Evolutionary conservation across 2,888 invertebrate genomes (phyloP), one percentile per base, ranked within the genome.

Genomic region (Leptothorax acervorum): DNA sequence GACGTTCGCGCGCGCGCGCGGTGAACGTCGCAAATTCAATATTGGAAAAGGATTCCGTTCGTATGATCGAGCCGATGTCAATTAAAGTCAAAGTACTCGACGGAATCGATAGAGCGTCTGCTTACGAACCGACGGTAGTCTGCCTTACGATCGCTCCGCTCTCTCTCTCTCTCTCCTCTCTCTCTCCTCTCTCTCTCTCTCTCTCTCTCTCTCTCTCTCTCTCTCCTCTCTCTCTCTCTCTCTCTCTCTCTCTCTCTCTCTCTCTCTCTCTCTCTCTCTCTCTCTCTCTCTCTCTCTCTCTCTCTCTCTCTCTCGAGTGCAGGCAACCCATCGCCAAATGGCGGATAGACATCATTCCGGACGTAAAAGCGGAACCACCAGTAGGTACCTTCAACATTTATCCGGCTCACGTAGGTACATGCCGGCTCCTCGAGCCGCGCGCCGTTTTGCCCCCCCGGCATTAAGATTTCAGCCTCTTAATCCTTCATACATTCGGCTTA

Each of bases 11-110:
- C 48, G 48, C 42, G 42, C 74, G 51, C 51, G n/a, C 48, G 45
- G 53, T n/a, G 60, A 71, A 81, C 51, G 39, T 73, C 73, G 60
- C 79, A 81, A 70, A 81, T 81, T 81, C 79, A 81, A 81, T 81
- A 81, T 81, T 81, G 79, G 60, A 81, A 81, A 81, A 81, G 73
- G 79, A 81, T 81, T 81, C 60, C 73, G 79, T 51, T 60, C 60
- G 71, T 71, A 71, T 62, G 79, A 81, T 81, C 60, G 73, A 73
- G 73, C 60, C 73, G 51, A 73, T 39, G 51, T 81, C 79, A 81
- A 81, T 81, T 81, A 81, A 81, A 81, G 79, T 81, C 70, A 45
- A 66, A 78, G 73, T 62, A 28, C 45, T 71, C 39, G 71, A 28
- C 35, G 60, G 79, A 73, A 81, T 81, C 79, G 79, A 81, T 79